phyloP scores from a whole-genome alignment of 2,888 invertebrate species.

The Lasius platythorax region DNA sequence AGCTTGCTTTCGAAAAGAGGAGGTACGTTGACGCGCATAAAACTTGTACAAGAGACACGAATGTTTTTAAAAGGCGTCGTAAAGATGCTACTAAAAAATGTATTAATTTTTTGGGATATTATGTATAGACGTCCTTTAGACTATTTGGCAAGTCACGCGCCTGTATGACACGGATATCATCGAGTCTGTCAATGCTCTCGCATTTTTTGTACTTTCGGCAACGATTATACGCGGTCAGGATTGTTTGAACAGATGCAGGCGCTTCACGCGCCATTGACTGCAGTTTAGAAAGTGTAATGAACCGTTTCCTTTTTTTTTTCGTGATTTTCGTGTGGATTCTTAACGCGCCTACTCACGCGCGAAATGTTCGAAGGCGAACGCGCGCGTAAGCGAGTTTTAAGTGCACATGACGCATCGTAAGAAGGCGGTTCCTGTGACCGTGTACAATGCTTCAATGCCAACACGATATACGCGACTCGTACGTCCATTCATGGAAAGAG shows the following conservation, averaged over 20 bases:
- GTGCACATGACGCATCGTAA: conserved; percentile 55
- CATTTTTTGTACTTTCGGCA: background rate
- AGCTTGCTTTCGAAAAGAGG: background rate
- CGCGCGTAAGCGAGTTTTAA: conserved; percentile 44
- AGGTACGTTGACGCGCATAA: conserved; percentile 13
- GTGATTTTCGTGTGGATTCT: conserved; percentile 19
- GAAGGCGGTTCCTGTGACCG: conserved; percentile 49
- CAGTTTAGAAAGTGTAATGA: conserved; percentile 68
- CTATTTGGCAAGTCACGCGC: background rate
- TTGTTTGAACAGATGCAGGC: conserved; percentile 21
- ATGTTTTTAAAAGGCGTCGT: background rate
- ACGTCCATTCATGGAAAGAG: conserved; percentile 78
- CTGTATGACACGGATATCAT: background rate
- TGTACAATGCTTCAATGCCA: conserved; percentile 61
- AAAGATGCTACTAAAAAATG: background rate
- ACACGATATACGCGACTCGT: conserved; percentile 66
- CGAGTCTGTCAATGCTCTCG: background rate
- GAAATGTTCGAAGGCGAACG: conserved; percentile 10
- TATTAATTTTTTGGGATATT: background rate
- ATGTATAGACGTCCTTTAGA: background rate
- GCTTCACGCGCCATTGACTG: conserved; percentile 45
- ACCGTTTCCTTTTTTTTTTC: conserved; percentile 38
- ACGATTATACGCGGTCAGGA: conserved; percentile 1
- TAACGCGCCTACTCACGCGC: conserved; percentile 7
- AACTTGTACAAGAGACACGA: background rate